A percentile compares a stretch with the other conserved stretches of the same genome.
phyloP scores from a whole-genome alignment of 2,113 vertebrate species.

The Ramphastos sulfuratus region DNA sequence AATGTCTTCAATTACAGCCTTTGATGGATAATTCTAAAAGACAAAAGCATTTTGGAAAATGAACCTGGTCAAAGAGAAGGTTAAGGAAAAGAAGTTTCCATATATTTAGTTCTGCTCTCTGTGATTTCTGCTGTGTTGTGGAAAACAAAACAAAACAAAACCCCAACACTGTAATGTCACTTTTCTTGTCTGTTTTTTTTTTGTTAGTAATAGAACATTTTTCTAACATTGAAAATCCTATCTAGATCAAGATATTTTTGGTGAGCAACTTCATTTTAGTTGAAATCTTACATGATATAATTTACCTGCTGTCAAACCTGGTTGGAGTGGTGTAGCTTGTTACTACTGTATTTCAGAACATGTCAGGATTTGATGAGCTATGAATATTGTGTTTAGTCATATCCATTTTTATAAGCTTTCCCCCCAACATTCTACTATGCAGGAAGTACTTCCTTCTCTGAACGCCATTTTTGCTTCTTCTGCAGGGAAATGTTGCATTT shows the following conservation, averaged over 20 bases:
- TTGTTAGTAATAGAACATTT: constrained; percentile 51
- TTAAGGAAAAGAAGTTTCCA: not conserved
- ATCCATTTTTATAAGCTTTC: constrained; percentile 59
- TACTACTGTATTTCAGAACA: constrained; percentile 57
- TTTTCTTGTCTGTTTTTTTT: constrained; percentile 62
- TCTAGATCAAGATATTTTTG: constrained; percentile 48
- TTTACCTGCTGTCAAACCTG: constrained; percentile 74
- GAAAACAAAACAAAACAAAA: not conserved
- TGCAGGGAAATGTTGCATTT: not conserved
- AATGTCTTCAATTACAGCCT: not conserved
- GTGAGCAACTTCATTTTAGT: constrained; percentile 48
- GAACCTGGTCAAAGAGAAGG: not conserved
- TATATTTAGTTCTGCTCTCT: not conserved
- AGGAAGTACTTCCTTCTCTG: not conserved
- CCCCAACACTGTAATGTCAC: not conserved
- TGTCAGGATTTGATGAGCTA: constrained; percentile 60
- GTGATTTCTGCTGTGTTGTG: not conserved
- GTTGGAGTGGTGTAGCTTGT: constrained; percentile 44
- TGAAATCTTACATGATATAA: constrained; percentile 50
- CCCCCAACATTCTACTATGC: not conserved
- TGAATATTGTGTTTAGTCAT: constrained; percentile 49
- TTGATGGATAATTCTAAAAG: not conserved
- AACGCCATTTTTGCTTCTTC: not conserved
- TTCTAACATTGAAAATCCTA: constrained; percentile 42
- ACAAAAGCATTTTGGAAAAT: not conserved